These are phyloP conservation scores for Thoracochromis brauschi DNA, from an alignment of 2,113 vertebrate genomes.

Conservation along the genomic window DNA sequence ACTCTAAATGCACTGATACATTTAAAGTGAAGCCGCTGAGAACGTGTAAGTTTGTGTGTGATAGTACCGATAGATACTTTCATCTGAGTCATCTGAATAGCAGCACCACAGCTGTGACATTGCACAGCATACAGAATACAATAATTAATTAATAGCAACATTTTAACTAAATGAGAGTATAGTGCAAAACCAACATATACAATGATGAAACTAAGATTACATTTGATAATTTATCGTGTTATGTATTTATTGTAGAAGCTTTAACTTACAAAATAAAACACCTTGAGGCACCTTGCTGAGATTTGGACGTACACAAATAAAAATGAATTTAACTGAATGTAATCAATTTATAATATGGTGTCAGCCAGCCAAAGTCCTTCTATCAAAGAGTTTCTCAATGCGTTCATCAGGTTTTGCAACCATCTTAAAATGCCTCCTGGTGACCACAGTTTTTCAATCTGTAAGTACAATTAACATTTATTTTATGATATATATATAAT, in stretches of 20 bases:
- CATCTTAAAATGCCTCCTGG: neutral
- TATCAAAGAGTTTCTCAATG: neutral
- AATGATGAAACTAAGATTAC: neutral
- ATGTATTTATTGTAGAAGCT: neutral
- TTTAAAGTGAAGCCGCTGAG: neutral
- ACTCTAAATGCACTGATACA: neutral
- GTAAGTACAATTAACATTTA: neutral
- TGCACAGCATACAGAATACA: neutral
- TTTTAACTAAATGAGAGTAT: neutral
- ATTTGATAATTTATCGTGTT: neutral
- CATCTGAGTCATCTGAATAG: neutral
- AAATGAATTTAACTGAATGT: neutral
- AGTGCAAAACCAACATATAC: neutral
- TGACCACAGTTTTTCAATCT: neutral
- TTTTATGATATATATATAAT: neutral
- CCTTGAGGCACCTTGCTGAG: neutral
- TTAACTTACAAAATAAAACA: neutral
- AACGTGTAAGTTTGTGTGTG: neutral
- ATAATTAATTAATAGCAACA: neutral
- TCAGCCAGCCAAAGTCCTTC: neutral
- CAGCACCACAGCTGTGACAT: neutral
- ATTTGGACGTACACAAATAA: neutral
- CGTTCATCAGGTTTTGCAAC: neutral
- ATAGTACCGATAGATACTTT: neutral
- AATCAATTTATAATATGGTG: neutral